These are phyloP conservation scores for Rhingia campestris DNA, from an alignment of 2,888 invertebrate genomes.

Conservation along the genomic window DNA sequence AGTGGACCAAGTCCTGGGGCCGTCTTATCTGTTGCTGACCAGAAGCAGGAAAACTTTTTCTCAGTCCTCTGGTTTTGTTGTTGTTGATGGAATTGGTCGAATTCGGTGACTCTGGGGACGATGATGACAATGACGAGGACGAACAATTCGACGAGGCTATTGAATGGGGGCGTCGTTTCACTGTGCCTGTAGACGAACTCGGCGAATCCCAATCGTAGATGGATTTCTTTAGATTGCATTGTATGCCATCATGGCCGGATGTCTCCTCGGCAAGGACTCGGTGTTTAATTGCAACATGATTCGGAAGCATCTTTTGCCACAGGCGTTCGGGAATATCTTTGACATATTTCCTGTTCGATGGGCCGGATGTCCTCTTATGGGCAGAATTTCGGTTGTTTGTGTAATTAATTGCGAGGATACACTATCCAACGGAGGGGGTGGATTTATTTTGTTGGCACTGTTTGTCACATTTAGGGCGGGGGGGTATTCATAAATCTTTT, in stretches of 20 bases:
- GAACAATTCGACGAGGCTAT: slow-evolving; percentile 77
- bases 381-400: slow-evolving; percentile 19
- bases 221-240: slow-evolving; percentile 76
- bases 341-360: slow-evolving; percentile 57
- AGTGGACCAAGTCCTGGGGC: slow-evolving; percentile 9
- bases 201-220: slow-evolving; percentile 88
- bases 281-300: slow-evolving; percentile 64
- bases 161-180: slow-evolving; percentile 87
- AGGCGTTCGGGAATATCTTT: slow-evolving; percentile 49
- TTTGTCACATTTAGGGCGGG: slow-evolving; percentile 56
- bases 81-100: slow-evolving; percentile 46
- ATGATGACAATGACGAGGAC: slow-evolving; percentile 48
- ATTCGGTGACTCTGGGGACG: slow-evolving; percentile 58
- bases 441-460: slow-evolving; percentile 52
- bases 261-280: slow-evolving; percentile 43
- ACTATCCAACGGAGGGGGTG: slow-evolving; percentile 25
- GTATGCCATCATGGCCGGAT: slow-evolving; percentile 18
- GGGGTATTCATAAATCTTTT: slow-evolving; percentile 65
- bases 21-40: slow-evolving; percentile 67
- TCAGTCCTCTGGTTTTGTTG: slow-evolving; percentile 44
- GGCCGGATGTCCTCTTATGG: not conserved
- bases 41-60: slow-evolving; percentile 60
- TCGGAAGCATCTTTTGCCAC: slow-evolving; percentile 74
- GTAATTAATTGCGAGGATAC: slow-evolving; percentile 66
- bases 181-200: slow-evolving; percentile 88